Percentiles rank a stretch among this genome's conserved stretches.
Evolutionary conservation across 2,113 vertebrate species (phyloP).

Genomic region (zebrafish (Danio rerio)): GRCz12tu NC_133198.1:22322001-22322500

Average conservation of each 20-base stretch:
- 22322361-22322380: too few relatives aligned
- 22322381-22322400: too few relatives aligned
- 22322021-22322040: neutral
- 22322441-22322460: too few relatives aligned
- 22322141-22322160: neutral
- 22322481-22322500: too few relatives aligned
- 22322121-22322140: neutral
- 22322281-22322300: neutral
- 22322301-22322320: neutral
- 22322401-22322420: too few relatives aligned
- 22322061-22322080: neutral
- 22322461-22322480: too few relatives aligned
- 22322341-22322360: too few relatives aligned
- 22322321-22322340: too few relatives aligned
- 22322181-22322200: conserved; percentile 4
- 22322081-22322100: neutral
- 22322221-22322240: conserved; percentile 1
- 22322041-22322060: neutral
- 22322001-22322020: conserved; percentile 18
- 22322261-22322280: neutral
- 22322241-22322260: neutral
- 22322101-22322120: neutral
- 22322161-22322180: neutral
- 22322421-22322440: too few relatives aligned
- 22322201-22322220: neutral